Percentiles rank a stretch among this genome's conserved stretches.
phyloP scores from a whole-genome alignment of 1,140 invertebrate genomes.

The Calephelis virginiensis region DNA sequence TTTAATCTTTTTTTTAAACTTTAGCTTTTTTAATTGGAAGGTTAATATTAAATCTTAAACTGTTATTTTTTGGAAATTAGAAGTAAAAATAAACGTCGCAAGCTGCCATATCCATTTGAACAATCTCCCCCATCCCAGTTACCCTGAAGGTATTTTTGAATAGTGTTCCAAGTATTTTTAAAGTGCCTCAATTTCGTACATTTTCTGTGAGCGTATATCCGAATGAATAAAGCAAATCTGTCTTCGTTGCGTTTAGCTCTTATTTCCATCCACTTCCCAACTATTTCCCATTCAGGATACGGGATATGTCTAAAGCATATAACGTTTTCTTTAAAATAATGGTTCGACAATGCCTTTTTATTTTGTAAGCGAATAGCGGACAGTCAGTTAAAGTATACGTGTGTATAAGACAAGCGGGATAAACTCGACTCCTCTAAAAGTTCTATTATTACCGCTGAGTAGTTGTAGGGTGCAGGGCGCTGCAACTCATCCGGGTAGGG shows the following conservation, averaged over 20 bases:
- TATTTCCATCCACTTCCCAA: constrained; percentile 64
- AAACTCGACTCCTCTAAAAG: too few relatives aligned
- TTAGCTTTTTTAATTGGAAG: too few relatives aligned
- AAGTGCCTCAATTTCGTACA: constrained; percentile 31
- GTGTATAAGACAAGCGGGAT: too few relatives aligned
- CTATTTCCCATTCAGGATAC: constrained; percentile 54
- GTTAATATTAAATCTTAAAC: too few relatives aligned
- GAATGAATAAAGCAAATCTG: constrained; percentile 69
- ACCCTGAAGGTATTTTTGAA: constrained; percentile 22
- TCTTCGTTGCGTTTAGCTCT: constrained; percentile 65
- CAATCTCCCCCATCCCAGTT: background rate
- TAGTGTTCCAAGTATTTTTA: constrained; percentile 25
- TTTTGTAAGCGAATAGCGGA: too few relatives aligned
- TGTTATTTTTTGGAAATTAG: too few relatives aligned
- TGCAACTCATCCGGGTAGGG: too few relatives aligned
- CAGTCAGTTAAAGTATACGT: too few relatives aligned
- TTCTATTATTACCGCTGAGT: too few relatives aligned
- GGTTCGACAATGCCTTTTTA: background rate
- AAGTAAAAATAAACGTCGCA: background rate
- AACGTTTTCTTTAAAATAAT: constrained; percentile 15
- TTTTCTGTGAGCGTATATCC: constrained; percentile 27
- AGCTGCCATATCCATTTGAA: background rate
- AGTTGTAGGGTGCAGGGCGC: too few relatives aligned
- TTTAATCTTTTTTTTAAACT: too few relatives aligned
- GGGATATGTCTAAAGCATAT: constrained; percentile 34